phyloP scores from a whole-genome alignment of 1,140 invertebrate species.

The Paraescarpia echinospica region DNA sequence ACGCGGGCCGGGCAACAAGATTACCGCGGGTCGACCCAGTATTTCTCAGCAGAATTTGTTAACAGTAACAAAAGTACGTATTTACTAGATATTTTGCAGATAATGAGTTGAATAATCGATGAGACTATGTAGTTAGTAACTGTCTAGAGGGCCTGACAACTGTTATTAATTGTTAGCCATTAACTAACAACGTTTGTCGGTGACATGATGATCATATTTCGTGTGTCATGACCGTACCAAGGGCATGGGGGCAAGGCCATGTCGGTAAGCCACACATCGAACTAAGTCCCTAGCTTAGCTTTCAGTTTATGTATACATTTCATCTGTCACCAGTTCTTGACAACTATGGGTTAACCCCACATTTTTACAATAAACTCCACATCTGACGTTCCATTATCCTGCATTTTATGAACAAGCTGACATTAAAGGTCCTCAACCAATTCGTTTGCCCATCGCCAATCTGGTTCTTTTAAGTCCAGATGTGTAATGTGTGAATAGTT shows the following conservation, averaged over 20 bases:
- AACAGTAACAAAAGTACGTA: background rate
- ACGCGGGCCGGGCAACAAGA: too few relatives aligned
- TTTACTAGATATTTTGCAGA: background rate
- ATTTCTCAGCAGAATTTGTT: background rate
- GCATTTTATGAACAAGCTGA: background rate
- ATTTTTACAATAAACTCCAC: background rate
- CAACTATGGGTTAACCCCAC: background rate
- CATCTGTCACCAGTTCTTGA: background rate
- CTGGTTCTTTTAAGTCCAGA: too few relatives aligned
- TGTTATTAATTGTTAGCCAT: too few relatives aligned
- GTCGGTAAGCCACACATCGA: background rate
- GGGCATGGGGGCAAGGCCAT: background rate
- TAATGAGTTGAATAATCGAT: background rate
- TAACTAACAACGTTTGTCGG: background rate
- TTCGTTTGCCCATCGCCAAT: too few relatives aligned
- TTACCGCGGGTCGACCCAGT: background rate
- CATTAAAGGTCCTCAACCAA: too few relatives aligned
- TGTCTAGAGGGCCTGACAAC: background rate
- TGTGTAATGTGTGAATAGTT: too few relatives aligned
- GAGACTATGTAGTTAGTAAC: background rate
- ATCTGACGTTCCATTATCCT: background rate
- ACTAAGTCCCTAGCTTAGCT: too few relatives aligned
- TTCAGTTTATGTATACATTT: background rate
- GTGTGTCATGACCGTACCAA: background rate
- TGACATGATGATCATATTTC: background rate